Base-by-base conservation (phyloP, 37 sponge, comb jelly and placozoan species). In the Dysidea cf. avara region DNA sequence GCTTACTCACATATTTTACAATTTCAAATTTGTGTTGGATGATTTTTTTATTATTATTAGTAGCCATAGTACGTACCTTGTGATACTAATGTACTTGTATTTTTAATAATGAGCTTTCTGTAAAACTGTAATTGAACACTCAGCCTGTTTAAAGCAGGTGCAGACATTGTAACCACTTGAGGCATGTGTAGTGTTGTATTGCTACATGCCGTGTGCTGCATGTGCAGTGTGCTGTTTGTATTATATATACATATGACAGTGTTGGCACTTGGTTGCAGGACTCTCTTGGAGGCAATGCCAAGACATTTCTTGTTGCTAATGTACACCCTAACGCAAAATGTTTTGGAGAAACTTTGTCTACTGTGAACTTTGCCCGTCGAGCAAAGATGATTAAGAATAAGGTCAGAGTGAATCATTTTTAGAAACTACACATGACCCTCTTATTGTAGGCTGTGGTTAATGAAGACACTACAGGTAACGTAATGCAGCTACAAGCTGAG, bases 251-350 rank as follows among this genome's bases (percentile, higher is more conserved):
- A 46, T 22, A 11, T 68, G 49, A 21, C 47, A n/a, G n/a, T n/a
- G n/a, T n/a, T n/a, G n/a, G n/a, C n/a, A n/a, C n/a, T n/a, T 25
- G 22, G 12, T 25, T 52, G 9, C 57, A 92, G 93, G 90, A 92
- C 53, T 82, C 89, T 68, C 81, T 92, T 2, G 93, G 93, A 37
- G 93, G 93, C 17, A 92, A 92, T 71, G 90, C 93, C 3, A 92
- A 87, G 70, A 92, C 93, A 7, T 81, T 72, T 53, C 60, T 92
- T 16, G 86, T 92, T 14, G 93, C 93, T 65, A 88, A 89, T 76
- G 93, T 92, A 7, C 90, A 87, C 39, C 90, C 90, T 1, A 77
- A 81, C 58, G 72, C 85, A 21, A 78, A 65, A 52, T 92, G 93
- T 68, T 92, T 87, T 65, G 93, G 93, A 46, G 93, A 92, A 65